Evolutionary conservation across 1,140 invertebrate genomes (phyloP).

Genomic region (Physella acuta): DNA sequence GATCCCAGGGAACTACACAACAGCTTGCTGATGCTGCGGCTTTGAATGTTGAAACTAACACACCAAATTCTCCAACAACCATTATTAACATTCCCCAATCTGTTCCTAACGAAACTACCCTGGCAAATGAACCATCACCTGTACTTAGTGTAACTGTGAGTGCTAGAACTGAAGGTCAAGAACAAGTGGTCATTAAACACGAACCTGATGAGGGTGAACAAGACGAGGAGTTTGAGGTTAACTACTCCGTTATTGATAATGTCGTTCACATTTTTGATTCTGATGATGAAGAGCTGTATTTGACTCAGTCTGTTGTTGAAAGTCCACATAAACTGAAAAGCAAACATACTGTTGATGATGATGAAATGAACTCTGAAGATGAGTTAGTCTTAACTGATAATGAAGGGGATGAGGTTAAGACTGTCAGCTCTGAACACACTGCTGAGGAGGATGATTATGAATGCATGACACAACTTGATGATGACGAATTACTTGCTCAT

Average conservation of each 20-base stretch:
- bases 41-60: no score
- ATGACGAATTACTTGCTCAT: not conserved
- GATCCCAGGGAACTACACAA: no score
- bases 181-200: no score
- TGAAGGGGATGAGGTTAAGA: not conserved
- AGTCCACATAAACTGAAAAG: not conserved
- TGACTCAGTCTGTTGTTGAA: not conserved
- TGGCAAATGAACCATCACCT: no score
- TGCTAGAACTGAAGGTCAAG: no score
- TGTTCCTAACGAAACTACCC: no score
- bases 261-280: conserved; percentile 3
- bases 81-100: no score
- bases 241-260: not conserved
- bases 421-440: not conserved
- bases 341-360: not conserved
- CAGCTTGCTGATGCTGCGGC: no score
- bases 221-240: not conserved
- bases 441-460: not conserved
- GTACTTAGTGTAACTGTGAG: no score
- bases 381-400: not conserved
- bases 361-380: not conserved
- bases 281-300: conserved; percentile 3
- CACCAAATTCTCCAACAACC: no score
- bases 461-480: not conserved
- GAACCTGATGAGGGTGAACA: not conserved